A percentile compares a stretch with the other conserved stretches of the same genome.
These are phyloP conservation scores for Saturnia japonica DNA, from an alignment of 2,888 invertebrate genomes.

Conservation along the genomic window DNA sequence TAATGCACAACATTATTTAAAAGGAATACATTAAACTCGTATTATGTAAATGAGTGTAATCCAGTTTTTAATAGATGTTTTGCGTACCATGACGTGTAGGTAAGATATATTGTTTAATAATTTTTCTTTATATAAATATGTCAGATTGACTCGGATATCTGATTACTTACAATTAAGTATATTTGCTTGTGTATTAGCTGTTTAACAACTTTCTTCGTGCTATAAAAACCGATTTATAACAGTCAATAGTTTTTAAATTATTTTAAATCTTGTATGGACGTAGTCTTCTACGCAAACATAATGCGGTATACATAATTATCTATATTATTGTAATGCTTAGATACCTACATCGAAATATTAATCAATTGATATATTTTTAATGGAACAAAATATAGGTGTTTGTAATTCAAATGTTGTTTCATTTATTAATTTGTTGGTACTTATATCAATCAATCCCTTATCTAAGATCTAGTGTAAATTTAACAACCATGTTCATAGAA, in stretches of 20 bases:
- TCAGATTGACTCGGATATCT: too few species aligned
- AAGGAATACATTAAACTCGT: not conserved
- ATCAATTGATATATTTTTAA: conserved; percentile 22
- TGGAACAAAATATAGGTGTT: conserved; percentile 12
- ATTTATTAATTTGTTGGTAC: not conserved
- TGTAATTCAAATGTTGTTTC: conserved; percentile 3
- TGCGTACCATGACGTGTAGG: not conserved
- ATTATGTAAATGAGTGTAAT: not conserved
- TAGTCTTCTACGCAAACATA: not conserved
- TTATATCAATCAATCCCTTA: not conserved
- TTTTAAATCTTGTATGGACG: not conserved
- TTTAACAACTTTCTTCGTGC: too few species aligned
- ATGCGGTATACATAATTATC: not conserved
- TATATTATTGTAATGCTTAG: conserved; percentile 26
- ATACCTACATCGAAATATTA: conserved; percentile 30
- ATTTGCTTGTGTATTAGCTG: too few species aligned
- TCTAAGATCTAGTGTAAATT: not conserved
- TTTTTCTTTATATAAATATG: too few species aligned
- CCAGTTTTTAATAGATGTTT: not conserved
- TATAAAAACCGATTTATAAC: too few species aligned
- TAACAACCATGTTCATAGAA: not conserved
- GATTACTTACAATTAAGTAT: too few species aligned
- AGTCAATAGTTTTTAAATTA: not conserved
- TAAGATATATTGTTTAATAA: not conserved
- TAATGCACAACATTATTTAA: conserved; percentile 3